Conservation (phyloP, 2,888 invertebrate species). For the Sinotaia quadrata region DNA sequence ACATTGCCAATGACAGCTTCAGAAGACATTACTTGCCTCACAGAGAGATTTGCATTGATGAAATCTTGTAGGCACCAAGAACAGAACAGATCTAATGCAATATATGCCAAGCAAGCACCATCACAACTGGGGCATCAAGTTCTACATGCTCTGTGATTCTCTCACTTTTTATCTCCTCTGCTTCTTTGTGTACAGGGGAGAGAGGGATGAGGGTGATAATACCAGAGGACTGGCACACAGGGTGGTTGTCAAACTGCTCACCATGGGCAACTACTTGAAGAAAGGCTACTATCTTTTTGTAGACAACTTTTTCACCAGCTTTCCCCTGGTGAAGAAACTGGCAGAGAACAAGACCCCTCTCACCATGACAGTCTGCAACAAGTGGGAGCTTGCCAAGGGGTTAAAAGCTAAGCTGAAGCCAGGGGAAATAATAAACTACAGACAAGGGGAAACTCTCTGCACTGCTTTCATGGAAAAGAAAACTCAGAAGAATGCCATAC, state of each 20-base stretch:
- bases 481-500: too few species aligned
- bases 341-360: neutral
- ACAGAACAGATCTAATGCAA: too few species aligned
- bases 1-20: too few species aligned
- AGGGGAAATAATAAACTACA: neutral
- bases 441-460: too few species aligned
- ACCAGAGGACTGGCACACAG: constrained; percentile 6
- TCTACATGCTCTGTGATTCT: too few species aligned
- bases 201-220: neutral
- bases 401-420: neutral
- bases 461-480: too few species aligned
- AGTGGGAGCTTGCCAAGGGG: neutral
- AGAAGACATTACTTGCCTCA: too few species aligned
- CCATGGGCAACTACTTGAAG: constrained; percentile 4
- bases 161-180: neutral
- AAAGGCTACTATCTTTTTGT: constrained; percentile 10
- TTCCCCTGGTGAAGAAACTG: neutral
- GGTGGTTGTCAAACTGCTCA: constrained; percentile 5
- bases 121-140: too few species aligned
- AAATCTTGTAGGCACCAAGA: too few species aligned
- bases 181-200: neutral
- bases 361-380: neutral
- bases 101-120: too few species aligned
- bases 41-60: too few species aligned
- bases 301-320: neutral